A percentile compares a stretch with the other conserved stretches of the same genome.
phyloP scores from a whole-genome alignment of 2,797 vertebrate species.

The Delichon dasypus region DNA sequence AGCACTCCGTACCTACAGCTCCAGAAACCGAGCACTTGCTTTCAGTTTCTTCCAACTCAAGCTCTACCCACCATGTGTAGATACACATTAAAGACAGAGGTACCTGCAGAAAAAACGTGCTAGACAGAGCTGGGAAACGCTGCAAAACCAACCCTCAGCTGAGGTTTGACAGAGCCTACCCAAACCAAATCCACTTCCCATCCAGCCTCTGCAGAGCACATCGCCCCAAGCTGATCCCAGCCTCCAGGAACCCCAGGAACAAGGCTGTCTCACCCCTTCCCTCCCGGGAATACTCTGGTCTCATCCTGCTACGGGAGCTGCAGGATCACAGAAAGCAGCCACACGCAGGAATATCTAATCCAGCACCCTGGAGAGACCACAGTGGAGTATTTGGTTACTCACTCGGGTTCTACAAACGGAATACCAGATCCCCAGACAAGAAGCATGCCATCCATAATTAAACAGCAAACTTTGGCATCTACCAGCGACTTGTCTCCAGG shows the following conservation, averaged over 20 bases:
- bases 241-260: not conserved
- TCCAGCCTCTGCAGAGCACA: not conserved
- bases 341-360: not conserved
- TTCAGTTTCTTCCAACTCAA: slow-evolving; percentile 30
- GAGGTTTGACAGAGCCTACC: not conserved
- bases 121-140: accelerated
- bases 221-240: accelerated
- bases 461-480: not conserved
- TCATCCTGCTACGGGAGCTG: not conserved
- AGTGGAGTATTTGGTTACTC: not conserved
- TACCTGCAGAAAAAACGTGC: not conserved
- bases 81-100: not conserved
- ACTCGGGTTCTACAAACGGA: not conserved
- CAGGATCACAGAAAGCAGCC: accelerated
- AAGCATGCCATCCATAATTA: not conserved
- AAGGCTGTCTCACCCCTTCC: not conserved
- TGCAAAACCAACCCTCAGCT: not conserved
- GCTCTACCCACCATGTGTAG: not conserved
- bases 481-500: not conserved
- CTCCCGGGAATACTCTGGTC: accelerated
- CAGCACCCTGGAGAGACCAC: not conserved
- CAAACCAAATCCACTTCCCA: not conserved
- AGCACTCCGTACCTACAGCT: not conserved
- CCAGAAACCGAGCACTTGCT: not conserved
- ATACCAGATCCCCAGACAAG: not conserved